Base-by-base conservation (phyloP, 2,888 invertebrate species). In the Lucinisca nassula region DNA sequence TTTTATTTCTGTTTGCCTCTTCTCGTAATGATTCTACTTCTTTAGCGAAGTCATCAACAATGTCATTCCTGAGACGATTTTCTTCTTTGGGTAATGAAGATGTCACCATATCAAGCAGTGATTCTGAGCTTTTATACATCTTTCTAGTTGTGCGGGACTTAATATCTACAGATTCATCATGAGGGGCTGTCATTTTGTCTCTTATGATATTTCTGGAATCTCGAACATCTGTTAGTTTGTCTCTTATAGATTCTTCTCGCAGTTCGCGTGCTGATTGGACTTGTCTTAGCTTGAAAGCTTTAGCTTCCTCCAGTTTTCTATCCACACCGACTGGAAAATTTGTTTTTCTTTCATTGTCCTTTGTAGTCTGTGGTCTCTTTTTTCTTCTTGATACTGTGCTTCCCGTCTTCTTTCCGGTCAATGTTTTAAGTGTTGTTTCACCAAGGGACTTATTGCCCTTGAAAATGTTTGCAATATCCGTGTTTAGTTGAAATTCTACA, bases 401-500 rank as follows among this genome's bases (percentile, higher is more conserved):
- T 10, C 35, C 67, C 32, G 67, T 67, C 24, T 67, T 67, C 67
- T 67, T 67, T 21, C 67, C 67, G 4, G 35, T 35, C 2, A 67
- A 10, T 14, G 67, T 67, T 21, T 67, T 67, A 6, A 67, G 35
- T 6, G 6, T 32, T 6, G 67, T 67, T 30, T 67, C 67, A 10
- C 67, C 67, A 10, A 67, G 35, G 1, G 67, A 14, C 24, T 74
- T 74, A 49, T 40, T 74, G 1, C 30, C 38, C n/a, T 1, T 74
- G 74, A 74, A 74, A 40, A 74, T 24, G 6, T 74, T 74, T n/a
- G 24, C 38, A 6, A 74, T 74, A 38, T 40, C 49, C 2, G 24
- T 0, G 3, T 82, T 75, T 8, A 86, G 61, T n/a, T 49, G 67
- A 70, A 87, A 89, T 21, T 79, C 81, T n/a, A 87, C 70, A 6